phyloP scores from a whole-genome alignment of 2,888 invertebrate genomes.

The Caenorhabditis macrosperma region DNA sequence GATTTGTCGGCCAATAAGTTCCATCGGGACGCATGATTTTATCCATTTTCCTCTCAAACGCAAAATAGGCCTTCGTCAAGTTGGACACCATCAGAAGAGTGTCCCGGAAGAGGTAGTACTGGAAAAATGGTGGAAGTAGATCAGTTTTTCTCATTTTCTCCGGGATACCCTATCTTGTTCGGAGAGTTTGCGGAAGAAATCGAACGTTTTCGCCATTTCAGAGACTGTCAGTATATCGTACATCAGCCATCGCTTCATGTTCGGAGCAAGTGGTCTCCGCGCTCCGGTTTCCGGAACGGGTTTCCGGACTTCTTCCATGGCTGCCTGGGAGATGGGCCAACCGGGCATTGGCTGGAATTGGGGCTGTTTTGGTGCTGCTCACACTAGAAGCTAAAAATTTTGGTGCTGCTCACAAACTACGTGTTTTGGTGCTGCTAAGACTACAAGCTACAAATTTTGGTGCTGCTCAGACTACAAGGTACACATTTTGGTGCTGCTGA shows the following conservation, averaged over 20 bases:
- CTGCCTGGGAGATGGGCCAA: constrained; percentile 23
- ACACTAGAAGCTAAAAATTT: no score
- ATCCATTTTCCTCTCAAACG: constrained; percentile 40
- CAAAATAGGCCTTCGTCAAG: constrained; percentile 19
- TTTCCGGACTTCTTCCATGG: constrained; percentile 8
- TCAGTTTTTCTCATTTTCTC: background rate
- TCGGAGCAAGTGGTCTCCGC: constrained; percentile 5
- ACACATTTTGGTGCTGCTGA: no score
- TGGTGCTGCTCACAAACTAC: no score
- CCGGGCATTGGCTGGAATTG: constrained; percentile 47
- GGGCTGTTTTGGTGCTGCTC: no score
- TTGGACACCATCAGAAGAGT: constrained; percentile 45
- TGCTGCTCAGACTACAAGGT: no score
- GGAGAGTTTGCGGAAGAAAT: constrained; percentile 33
- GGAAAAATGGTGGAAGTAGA: constrained; percentile 3
- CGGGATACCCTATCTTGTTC: constrained; percentile 33
- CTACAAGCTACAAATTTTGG: background rate
- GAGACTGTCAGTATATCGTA: constrained; percentile 36
- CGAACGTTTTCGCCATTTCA: constrained; percentile 32
- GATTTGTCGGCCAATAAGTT: background rate
- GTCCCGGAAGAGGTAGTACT: constrained; percentile 47
- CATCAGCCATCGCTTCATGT: constrained; percentile 41
- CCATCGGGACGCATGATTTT: constrained; percentile 34
- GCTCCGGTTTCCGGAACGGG: constrained; percentile 14
- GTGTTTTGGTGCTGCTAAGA: no score